A percentile compares a stretch with the other conserved stretches of the same genome.
phyloP scores from a whole-genome alignment of 1,140 invertebrate species.

The Cylas formicarius region DNA sequence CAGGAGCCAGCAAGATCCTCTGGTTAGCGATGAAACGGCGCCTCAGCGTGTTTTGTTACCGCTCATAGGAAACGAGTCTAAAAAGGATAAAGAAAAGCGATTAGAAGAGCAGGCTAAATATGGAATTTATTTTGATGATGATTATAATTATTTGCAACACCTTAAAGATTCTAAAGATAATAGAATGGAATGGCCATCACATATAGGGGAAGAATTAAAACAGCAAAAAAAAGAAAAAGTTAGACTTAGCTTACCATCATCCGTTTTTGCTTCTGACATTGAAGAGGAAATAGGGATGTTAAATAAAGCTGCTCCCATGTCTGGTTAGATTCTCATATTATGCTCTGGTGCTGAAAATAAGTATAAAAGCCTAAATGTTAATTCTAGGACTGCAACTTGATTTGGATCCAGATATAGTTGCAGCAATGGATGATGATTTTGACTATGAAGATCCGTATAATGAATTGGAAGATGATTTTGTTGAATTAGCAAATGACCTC shows the following conservation, averaged over 20 bases:
- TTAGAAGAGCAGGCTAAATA: constrained; percentile 79
- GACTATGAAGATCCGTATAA: constrained; percentile 77
- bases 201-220: constrained; percentile 38
- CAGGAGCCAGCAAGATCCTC: constrained; percentile 86
- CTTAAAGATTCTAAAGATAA: constrained; percentile 60
- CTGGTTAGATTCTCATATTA: constrained; percentile 45
- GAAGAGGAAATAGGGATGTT: constrained; percentile 84
- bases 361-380: constrained; percentile 9
- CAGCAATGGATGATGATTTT: constrained; percentile 89
- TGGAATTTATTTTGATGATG: constrained; percentile 94
- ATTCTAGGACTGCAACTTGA: constrained; percentile 65
- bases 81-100: constrained; percentile 30
- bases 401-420: constrained; percentile 88
- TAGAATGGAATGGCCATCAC: constrained; percentile 40
- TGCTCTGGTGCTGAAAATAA: constrained; percentile 2
- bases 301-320: constrained; percentile 75
- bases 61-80: constrained; percentile 39
- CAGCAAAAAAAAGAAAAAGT: constrained; percentile 32
- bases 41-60: constrained; percentile 79
- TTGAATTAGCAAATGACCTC: constrained; percentile 66
- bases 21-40: constrained; percentile 79
- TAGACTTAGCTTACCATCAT: constrained; percentile 72
- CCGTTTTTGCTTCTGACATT: constrained; percentile 83
- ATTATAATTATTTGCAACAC: constrained; percentile 94
- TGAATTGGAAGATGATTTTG: constrained; percentile 85